Evolutionary conservation across 1,140 invertebrate species (phyloP).

Genomic region (Atopsyche davidsoni): DNA sequence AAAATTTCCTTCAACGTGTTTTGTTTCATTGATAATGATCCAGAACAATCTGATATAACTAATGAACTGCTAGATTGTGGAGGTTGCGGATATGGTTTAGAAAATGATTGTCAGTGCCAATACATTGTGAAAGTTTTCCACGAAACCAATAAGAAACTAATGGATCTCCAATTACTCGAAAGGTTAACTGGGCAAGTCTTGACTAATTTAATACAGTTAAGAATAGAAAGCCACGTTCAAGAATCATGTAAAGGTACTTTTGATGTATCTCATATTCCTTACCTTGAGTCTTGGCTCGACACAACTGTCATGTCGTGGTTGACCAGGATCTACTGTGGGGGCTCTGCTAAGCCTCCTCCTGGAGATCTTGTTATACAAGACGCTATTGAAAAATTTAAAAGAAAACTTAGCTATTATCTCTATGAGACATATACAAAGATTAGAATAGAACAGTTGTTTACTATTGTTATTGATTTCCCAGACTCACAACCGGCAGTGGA

Average conservation of each 20-base stretch:
- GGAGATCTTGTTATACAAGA: slow-evolving; percentile 49
- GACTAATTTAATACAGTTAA: slow-evolving; percentile 71
- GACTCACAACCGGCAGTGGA: slow-evolving; percentile 90
- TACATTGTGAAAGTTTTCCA: slow-evolving; percentile 70
- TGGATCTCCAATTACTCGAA: slow-evolving; percentile 72
- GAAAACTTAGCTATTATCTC: slow-evolving; percentile 77
- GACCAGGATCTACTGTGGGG: slow-evolving; percentile 66
- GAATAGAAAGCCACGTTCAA: slow-evolving; percentile 74
- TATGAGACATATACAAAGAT: slow-evolving; percentile 84
- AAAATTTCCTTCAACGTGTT: slow-evolving; percentile 70
- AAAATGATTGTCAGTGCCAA: slow-evolving; percentile 65
- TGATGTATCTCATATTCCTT: slow-evolving; percentile 67
- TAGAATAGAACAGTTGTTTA: slow-evolving; percentile 88
- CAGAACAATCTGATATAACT: slow-evolving; percentile 48
- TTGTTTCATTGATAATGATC: slow-evolving; percentile 37
- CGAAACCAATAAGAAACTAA: slow-evolving; percentile 67
- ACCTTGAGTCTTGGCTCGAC: slow-evolving; percentile 77
- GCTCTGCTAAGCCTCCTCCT: slow-evolving; percentile 49
- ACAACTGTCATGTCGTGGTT: slow-evolving; percentile 79
- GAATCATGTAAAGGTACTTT: slow-evolving; percentile 76
- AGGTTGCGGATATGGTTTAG: slow-evolving; percentile 64
- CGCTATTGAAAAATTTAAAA: slow-evolving; percentile 62
- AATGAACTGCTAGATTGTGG: slow-evolving; percentile 56
- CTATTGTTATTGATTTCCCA: slow-evolving; percentile 94
- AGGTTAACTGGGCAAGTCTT: slow-evolving; percentile 72